Base-by-base conservation (phyloP, 2,113 vertebrate species). In the Ammodytes marinus region DNA sequence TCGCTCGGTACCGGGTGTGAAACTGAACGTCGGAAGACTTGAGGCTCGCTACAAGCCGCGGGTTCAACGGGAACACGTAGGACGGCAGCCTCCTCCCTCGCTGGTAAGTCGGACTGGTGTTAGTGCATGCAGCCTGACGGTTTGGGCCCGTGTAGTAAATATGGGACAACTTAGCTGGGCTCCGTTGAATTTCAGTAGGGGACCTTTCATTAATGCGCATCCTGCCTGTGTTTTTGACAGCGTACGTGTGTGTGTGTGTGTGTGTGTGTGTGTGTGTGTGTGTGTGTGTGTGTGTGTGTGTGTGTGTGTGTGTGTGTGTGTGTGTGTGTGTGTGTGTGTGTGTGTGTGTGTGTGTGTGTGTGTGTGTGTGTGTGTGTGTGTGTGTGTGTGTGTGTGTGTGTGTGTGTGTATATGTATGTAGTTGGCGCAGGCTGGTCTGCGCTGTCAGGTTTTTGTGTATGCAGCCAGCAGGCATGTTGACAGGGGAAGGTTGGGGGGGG, bases 381-480 rank as follows among this genome's bases (percentile, higher is more conserved):
- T 27, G 27, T 27, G 27, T 27, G 27, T 27, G 27, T 27, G 27
- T 27, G 27, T 27, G 27, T 27, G 27, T 27, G 27, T 27, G 27
- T 27, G 27, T 27, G 27, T 27, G 27, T 27, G 27, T n/a, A 40
- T 65, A 1, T 39, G 74, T 60, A 78, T 12, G 70, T 45, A 17
- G 58, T 59, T 79, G 47, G 80, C 58, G 78, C 69, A 79, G 73
- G 42, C 70, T 78, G 71, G 3, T 75, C 68, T 45, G 87, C 76
- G 12, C 75, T 70, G 83, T 68, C 68, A 75, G 80, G 86, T 86
- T 83, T 4, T 69, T 79, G 80, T 80, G 86, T 65, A 79, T 82
- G 84, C 86, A 67, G 85, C 74, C 87, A 78, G 88, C 80, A 87
- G 75, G 87, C 84, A 74, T 84, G 84, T 74, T 87, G 79, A 79